Conservation (phyloP, 2,113 vertebrate species). For the Dinomys branickii region DNA sequence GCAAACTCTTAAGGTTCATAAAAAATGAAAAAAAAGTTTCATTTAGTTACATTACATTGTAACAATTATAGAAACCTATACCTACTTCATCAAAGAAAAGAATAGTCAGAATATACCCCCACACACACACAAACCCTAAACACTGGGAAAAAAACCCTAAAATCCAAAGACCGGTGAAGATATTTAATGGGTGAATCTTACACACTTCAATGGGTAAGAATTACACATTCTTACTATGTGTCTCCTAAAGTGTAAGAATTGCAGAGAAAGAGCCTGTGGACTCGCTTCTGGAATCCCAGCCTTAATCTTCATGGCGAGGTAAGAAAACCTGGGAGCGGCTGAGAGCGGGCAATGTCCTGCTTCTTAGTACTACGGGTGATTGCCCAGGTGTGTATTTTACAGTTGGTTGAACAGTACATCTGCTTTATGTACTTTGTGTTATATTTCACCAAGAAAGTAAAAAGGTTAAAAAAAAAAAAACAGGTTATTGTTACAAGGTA, state of each 20-base stretch:
- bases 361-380: neutral
- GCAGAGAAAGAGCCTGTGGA: neutral
- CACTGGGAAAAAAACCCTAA: neutral
- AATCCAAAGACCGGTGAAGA: neutral
- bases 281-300: neutral
- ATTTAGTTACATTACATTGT: neutral
- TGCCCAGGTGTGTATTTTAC: neutral
- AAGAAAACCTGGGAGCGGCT: neutral
- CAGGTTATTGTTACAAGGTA: neutral
- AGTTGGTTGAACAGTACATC: neutral
- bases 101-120: neutral
- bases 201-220: neutral
- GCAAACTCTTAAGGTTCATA: neutral
- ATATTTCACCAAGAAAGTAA: neutral
- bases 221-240: too few relatives aligned
- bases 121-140: conserved; percentile 11
- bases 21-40: neutral
- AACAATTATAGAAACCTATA: neutral
- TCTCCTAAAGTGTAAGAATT: neutral
- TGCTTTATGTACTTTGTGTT: neutral
- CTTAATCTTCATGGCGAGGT: neutral
- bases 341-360: neutral
- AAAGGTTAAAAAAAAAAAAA: neutral
- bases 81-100: neutral
- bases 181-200: neutral